phyloP scores from a whole-genome alignment of 1,140 invertebrate species.

The Drosophila azteca region DNA sequence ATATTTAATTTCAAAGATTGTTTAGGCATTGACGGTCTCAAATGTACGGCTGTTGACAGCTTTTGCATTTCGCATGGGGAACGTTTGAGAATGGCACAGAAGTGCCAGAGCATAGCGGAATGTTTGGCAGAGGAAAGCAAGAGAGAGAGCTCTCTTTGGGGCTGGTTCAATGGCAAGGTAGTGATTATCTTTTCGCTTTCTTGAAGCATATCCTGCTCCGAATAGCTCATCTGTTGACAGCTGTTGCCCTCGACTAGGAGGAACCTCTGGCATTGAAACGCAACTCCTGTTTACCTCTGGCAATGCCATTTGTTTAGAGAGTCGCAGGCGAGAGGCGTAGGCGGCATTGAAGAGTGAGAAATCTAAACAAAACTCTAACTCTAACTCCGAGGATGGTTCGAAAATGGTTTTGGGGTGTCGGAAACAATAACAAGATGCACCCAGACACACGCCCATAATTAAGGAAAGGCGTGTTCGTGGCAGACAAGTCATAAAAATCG shows the following conservation, averaged over 20 bases:
- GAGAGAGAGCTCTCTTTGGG: too few relatives aligned
- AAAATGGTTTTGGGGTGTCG: background rate
- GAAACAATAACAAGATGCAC: constrained; percentile 22
- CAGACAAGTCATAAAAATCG: constrained; percentile 46
- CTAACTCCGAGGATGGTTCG: too few relatives aligned
- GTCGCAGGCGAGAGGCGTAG: too few relatives aligned
- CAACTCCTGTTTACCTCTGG: background rate
- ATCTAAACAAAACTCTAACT: constrained; percentile 18
- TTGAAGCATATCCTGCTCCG: too few relatives aligned
- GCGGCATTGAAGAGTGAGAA: constrained; percentile 21
- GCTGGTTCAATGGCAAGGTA: too few relatives aligned
- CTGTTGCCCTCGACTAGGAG: constrained; percentile 13
- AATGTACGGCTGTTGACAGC: constrained; percentile 51
- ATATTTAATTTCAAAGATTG: too few relatives aligned
- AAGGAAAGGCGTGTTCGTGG: constrained; percentile 38
- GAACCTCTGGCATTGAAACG: constrained; percentile 22
- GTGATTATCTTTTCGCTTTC: too few relatives aligned
- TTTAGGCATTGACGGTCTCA: constrained; percentile 52
- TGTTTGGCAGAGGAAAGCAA: too few relatives aligned
- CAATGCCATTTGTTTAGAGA: constrained; percentile 32
- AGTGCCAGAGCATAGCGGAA: background rate
- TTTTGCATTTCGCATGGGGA: constrained; percentile 19
- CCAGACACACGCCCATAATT: constrained; percentile 60
- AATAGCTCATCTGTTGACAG: constrained; percentile 27
- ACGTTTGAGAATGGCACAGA: constrained; percentile 53